Conservation (phyloP, 2,888 invertebrate species). For the Gymnoscelis rufifasciata region DNA sequence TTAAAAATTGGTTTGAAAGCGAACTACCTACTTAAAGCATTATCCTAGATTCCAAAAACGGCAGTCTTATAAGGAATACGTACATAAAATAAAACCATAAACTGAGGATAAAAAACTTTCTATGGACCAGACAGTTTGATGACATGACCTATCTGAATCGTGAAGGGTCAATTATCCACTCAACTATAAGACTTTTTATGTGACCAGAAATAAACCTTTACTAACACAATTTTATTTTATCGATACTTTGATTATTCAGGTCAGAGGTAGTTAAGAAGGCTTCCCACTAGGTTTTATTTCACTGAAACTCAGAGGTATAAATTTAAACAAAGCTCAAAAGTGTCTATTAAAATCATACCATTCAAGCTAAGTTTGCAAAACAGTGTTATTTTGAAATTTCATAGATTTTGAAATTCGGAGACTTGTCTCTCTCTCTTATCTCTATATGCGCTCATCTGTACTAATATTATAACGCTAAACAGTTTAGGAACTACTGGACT, state of each 20-base stretch:
- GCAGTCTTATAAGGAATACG: no score
- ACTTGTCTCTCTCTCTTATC: no score
- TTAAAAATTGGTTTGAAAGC: no score
- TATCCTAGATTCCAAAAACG: no score
- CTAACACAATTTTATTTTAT: conserved; percentile 32
- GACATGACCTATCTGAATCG: background rate
- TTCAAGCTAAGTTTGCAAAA: no score
- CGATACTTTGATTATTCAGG: conserved; percentile 43
- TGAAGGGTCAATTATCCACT: conserved; percentile 7
- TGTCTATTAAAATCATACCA: background rate
- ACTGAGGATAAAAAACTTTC: background rate
- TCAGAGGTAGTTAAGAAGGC: conserved; percentile 43
- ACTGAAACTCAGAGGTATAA: conserved; percentile 24
- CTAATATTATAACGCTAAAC: no score
- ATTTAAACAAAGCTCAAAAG: background rate
- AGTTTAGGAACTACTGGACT: no score
- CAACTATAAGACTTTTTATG: conserved; percentile 20
- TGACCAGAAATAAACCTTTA: conserved; percentile 27
- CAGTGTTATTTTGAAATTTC: no score
- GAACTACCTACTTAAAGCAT: no score
- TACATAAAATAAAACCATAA: background rate
- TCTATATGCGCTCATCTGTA: no score
- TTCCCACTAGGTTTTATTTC: conserved; percentile 47
- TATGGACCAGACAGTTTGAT: background rate
- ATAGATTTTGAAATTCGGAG: no score